A percentile compares a stretch with the other conserved stretches of the same genome.
Evolutionary conservation across 2,888 invertebrate genomes (phyloP).

Genomic region (Eilema depressum): DNA sequence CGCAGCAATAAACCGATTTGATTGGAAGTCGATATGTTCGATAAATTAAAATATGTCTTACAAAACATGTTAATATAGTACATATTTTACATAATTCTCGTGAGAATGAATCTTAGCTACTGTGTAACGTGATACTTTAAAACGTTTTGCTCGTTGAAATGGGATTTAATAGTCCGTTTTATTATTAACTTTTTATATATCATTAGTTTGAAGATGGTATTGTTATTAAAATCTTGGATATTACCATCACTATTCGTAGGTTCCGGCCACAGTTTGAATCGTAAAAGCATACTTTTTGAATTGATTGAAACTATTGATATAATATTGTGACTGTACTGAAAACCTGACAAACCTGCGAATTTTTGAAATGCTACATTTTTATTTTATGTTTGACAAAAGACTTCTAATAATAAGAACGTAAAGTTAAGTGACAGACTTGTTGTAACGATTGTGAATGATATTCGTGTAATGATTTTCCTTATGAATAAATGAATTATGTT

Average conservation of each 20-base stretch:
- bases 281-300: too few relatives aligned
- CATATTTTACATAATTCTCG: slow-evolving; percentile 51
- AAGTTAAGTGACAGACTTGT: too few relatives aligned
- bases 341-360: too few relatives aligned
- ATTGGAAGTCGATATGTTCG: slow-evolving; percentile 53
- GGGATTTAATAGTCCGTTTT: background rate
- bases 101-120: slow-evolving; percentile 47
- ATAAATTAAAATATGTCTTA: slow-evolving; percentile 52
- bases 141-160: background rate
- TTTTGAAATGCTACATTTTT: too few relatives aligned
- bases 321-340: too few relatives aligned
- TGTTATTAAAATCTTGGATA: background rate
- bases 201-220: background rate
- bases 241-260: background rate
- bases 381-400: too few relatives aligned
- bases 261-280: background rate
- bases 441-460: too few relatives aligned
- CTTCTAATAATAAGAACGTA: too few relatives aligned
- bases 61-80: slow-evolving; percentile 46
- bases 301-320: too few relatives aligned
- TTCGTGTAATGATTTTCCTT: too few relatives aligned
- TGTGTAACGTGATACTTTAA: slow-evolving; percentile 26
- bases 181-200: background rate
- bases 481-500: too few relatives aligned
- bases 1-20: slow-evolving; percentile 56